phyloP scores from a whole-genome alignment of 2,797 vertebrate species.

The Sitta carolinensis region DNA sequence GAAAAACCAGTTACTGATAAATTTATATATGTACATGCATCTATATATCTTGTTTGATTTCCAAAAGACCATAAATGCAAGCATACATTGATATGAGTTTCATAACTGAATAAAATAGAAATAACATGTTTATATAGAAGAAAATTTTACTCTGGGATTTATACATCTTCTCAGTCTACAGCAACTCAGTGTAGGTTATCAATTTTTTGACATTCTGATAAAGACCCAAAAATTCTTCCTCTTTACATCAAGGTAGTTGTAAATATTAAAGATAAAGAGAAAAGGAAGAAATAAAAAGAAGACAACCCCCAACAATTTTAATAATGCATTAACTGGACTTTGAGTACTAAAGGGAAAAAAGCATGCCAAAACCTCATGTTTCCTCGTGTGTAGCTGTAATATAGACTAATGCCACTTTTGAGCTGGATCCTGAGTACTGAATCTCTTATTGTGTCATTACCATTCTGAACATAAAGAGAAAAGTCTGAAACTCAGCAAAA shows the following conservation, averaged over 20 bases:
- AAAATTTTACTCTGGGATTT: background rate
- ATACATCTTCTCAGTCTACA: background rate
- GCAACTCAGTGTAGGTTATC: background rate
- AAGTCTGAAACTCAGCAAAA: background rate
- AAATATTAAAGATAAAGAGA: background rate
- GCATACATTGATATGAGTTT: background rate
- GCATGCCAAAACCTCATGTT: background rate
- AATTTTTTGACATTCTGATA: background rate
- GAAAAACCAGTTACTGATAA: fast-evolving
- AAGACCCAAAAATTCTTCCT: background rate
- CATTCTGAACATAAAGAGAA: background rate
- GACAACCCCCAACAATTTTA: fast-evolving
- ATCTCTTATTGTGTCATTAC: background rate
- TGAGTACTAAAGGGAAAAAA: background rate
- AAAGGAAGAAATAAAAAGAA: background rate
- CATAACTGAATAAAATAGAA: background rate
- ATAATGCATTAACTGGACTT: background rate
- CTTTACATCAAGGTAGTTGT: background rate
- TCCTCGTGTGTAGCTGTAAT: background rate
- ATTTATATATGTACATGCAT: too few species aligned
- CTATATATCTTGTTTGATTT: background rate
- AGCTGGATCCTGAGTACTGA: background rate
- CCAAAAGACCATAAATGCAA: background rate
- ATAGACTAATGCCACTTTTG: background rate
- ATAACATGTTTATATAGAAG: background rate